These are phyloP conservation scores for Plectus sambesii DNA, from an alignment of 1,140 invertebrate genomes.

Conservation along the genomic window DNA sequence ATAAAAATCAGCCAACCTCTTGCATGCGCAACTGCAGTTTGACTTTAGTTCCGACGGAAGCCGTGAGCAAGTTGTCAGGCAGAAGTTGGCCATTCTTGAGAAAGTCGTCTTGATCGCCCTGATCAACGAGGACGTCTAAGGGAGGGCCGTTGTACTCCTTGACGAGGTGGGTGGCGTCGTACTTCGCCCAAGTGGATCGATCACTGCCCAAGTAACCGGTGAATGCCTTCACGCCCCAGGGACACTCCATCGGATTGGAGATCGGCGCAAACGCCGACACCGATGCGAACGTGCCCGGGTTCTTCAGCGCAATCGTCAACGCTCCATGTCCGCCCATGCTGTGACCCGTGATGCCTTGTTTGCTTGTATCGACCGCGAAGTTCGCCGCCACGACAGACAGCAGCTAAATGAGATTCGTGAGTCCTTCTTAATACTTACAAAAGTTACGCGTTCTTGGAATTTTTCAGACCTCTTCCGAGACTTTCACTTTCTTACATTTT, in stretches of 20 bases:
- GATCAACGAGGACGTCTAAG: conserved; percentile 74
- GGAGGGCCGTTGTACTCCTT: conserved; percentile 71
- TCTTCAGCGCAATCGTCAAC: conserved; percentile 75
- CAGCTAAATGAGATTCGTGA: conserved; percentile 49
- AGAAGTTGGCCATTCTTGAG: conserved; percentile 66
- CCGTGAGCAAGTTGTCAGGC: conserved; percentile 69
- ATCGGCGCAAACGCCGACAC: conserved; percentile 96
- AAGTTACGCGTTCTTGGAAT: background rate
- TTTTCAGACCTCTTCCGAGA: too few species aligned
- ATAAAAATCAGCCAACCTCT: conserved; percentile 48
- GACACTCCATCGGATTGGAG: conserved; percentile 67
- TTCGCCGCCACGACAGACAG: conserved; percentile 63
- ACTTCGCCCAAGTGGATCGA: conserved; percentile 60
- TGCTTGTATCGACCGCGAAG: conserved; percentile 54
- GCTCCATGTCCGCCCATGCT: conserved; percentile 55
- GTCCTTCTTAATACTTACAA: background rate
- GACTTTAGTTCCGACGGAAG: conserved; percentile 54
- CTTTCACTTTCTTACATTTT: too few species aligned
- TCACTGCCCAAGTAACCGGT: conserved; percentile 67
- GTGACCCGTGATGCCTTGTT: conserved; percentile 48
- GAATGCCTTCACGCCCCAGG: conserved; percentile 75
- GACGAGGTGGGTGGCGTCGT: conserved; percentile 74
- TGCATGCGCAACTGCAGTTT: conserved; percentile 64
- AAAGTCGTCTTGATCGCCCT: conserved; percentile 76
- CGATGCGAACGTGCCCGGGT: conserved; percentile 73